Conservation (phyloP, 1,140 invertebrate genomes). For the Cotesia vestalis region DNA sequence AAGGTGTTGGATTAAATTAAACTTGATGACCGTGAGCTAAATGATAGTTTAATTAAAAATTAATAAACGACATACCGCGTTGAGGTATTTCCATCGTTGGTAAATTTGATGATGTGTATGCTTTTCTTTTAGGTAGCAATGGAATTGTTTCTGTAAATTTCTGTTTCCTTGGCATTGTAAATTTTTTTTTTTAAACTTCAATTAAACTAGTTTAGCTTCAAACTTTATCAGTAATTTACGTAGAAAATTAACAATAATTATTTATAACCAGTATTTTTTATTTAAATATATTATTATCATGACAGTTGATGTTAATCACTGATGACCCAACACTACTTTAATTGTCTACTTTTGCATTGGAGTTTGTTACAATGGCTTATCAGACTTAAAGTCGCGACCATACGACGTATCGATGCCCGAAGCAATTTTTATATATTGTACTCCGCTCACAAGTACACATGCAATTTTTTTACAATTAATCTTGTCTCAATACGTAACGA, state of each 20-base stretch:
- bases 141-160: constrained; percentile 13
- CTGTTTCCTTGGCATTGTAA: not conserved
- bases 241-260: not conserved
- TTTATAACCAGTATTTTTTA: not conserved
- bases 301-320: not conserved
- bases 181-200: not conserved
- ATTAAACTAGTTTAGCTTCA: not conserved
- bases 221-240: not conserved
- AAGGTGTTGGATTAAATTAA: too few species aligned
- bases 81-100: not conserved
- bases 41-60: not conserved
- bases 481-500: not conserved
- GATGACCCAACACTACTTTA: not conserved
- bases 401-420: constrained; percentile 5
- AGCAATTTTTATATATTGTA: constrained; percentile 1
- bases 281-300: not conserved
- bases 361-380: not conserved
- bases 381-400: not conserved
- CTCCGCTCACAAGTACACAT: too few species aligned
- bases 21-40: too few species aligned
- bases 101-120: not conserved
- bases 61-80: constrained; percentile 9
- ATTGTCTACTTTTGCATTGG: not conserved
- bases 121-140: constrained; percentile 17
- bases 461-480: not conserved